A percentile compares a stretch with the other conserved stretches of the same genome.
Conservation (phyloP, 92 coral and sea anemone species). For the Heteractis magnifica region DNA sequence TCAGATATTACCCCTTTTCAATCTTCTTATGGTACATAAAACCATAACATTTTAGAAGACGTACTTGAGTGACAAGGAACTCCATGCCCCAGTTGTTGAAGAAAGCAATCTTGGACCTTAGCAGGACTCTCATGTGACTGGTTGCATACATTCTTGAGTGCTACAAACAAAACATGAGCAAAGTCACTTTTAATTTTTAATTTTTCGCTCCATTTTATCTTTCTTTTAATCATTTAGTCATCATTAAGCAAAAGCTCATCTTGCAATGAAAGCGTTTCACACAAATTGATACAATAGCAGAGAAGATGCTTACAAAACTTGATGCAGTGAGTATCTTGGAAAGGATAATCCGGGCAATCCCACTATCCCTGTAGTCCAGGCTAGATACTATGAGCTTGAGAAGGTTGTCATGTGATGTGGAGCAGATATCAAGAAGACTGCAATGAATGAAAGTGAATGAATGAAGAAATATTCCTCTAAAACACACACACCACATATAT, state of each 20-base stretch:
- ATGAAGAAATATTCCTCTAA: not conserved
- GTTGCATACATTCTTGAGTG: constrained; percentile 87
- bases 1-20: too few species aligned
- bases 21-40: not conserved
- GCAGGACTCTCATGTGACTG: constrained; percentile 84
- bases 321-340: constrained; percentile 94
- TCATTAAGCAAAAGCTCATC: too few species aligned
- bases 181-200: not conserved
- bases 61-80: constrained; percentile 90
- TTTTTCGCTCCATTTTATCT: too few species aligned
- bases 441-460: not conserved
- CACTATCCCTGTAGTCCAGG: constrained; percentile 86
- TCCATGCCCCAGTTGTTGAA: constrained; percentile 99
- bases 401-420: constrained; percentile 73
- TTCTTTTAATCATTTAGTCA: too few species aligned
- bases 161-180: constrained; percentile 27
- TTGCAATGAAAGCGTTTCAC: too few species aligned
- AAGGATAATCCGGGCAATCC: constrained; percentile 83
- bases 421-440: constrained; percentile 85
- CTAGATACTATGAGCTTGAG: constrained; percentile 88
- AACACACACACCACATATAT: too few species aligned
- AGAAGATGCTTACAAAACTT: constrained; percentile 55
- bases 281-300: not conserved
- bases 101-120: constrained; percentile 86
- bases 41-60: not conserved